Conservation (phyloP, 2,113 vertebrate species). For the Sebastes fasciatus region DNA sequence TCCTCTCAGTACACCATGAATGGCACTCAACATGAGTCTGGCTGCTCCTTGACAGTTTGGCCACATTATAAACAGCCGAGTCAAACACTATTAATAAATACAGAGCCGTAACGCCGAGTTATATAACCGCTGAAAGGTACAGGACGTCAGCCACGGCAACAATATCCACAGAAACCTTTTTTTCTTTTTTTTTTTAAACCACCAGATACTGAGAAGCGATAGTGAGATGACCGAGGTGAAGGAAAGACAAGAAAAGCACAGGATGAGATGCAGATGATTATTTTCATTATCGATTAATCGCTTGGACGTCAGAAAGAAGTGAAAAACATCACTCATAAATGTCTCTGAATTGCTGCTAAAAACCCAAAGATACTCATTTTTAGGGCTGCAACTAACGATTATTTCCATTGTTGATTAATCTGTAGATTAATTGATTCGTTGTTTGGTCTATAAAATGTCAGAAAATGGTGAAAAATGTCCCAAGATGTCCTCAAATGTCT, state of each 20-base stretch:
- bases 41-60: slow-evolving; percentile 24
- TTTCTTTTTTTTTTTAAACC: not conserved
- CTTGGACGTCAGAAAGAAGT: no score
- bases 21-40: slow-evolving; percentile 12
- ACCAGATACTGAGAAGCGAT: not conserved
- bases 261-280: not conserved
- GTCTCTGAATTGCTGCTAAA: not conserved
- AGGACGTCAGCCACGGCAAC: slow-evolving; percentile 31
- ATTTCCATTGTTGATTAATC: no score
- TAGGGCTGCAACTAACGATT: no score
- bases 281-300: not conserved
- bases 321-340: no score
- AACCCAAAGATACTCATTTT: not conserved
- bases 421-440: no score
- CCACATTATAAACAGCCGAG: slow-evolving; percentile 30
- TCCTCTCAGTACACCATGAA: not conserved
- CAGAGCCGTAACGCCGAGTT: slow-evolving; percentile 27
- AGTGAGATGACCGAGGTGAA: not conserved
- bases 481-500: no score
- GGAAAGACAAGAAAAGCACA: slow-evolving; percentile 9
- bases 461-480: no score
- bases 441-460: no score
- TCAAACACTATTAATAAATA: slow-evolving; percentile 50
- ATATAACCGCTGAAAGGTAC: slow-evolving; percentile 9
- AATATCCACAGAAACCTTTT: slow-evolving; percentile 19